These are phyloP conservation scores for Gnatocerus cornutus DNA, from an alignment of 2,888 invertebrate genomes.

Conservation along the genomic window DNA sequence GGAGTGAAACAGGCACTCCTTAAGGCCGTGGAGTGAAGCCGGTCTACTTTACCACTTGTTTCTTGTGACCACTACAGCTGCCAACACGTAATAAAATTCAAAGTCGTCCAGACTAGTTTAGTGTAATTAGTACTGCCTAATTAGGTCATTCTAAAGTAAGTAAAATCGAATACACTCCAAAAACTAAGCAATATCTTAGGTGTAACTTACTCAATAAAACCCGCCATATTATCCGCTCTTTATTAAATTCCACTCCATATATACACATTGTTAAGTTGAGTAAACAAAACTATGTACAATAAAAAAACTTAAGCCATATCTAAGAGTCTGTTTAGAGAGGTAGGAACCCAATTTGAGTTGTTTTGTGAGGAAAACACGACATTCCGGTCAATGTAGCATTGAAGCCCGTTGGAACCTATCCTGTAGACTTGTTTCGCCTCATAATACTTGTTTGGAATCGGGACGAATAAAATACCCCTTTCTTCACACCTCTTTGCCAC, in stretches of 20 bases:
- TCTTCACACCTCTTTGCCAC: constrained; percentile 89
- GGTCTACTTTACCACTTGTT: too few relatives aligned
- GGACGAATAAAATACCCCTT: constrained; percentile 91
- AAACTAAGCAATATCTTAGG: too few relatives aligned
- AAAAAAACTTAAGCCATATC: constrained; percentile 64
- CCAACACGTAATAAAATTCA: too few relatives aligned
- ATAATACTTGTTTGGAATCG: constrained; percentile 86
- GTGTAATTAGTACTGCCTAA: too few relatives aligned
- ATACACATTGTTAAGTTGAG: constrained; percentile 6
- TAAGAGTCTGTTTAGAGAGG: constrained; percentile 67
- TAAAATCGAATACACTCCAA: too few relatives aligned
- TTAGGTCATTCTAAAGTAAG: too few relatives aligned
- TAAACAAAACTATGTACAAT: constrained; percentile 40
- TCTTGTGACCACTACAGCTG: too few relatives aligned
- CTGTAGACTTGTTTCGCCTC: constrained; percentile 92
- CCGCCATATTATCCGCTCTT: not conserved
- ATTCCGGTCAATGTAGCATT: constrained; percentile 89
- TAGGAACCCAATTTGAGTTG: constrained; percentile 68
- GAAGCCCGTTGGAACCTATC: constrained; percentile 80
- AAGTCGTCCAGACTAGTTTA: too few relatives aligned
- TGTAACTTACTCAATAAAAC: too few relatives aligned
- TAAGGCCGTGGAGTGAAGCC: too few relatives aligned
- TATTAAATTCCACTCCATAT: constrained; percentile 31
- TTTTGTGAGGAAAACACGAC: constrained; percentile 76
- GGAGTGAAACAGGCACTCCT: too few relatives aligned